phyloP scores from a whole-genome alignment of 2,888 invertebrate genomes.

The Emesis furor region DNA sequence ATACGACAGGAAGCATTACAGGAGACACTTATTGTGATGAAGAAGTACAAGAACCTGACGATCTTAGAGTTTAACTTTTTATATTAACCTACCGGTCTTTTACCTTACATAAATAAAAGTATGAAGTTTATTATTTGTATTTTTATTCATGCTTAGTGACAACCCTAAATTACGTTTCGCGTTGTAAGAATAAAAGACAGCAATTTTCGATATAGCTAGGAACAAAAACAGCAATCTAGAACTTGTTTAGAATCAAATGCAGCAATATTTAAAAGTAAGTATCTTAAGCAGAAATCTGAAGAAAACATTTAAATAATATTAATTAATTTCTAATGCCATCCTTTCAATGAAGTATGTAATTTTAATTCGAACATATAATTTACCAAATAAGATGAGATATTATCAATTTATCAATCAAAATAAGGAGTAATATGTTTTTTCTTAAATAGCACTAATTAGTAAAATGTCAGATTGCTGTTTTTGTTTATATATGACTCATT shows the following conservation, averaged over 20 bases:
- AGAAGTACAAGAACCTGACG: constrained; percentile 41
- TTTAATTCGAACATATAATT: constrained; percentile 36
- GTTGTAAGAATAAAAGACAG: constrained; percentile 42
- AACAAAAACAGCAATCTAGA: constrained; percentile 13
- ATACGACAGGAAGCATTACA: constrained; percentile 32
- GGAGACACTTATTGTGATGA: constrained; percentile 47
- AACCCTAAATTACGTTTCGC: constrained; percentile 30
- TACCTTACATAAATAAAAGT: too few species aligned
- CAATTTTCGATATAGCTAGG: constrained; percentile 43
- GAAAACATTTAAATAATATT: too few species aligned
- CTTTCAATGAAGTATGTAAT: constrained; percentile 39
- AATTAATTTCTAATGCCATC: background rate
- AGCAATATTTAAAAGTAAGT: too few species aligned
- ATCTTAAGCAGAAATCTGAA: too few species aligned
- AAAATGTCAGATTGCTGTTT: background rate
- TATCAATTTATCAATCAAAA: constrained; percentile 31
- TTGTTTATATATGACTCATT: too few species aligned
- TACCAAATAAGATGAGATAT: constrained; percentile 28
- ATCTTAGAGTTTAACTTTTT: background rate
- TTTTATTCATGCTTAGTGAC: constrained; percentile 34
- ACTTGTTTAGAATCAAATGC: too few species aligned
- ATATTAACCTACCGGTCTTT: too few species aligned
- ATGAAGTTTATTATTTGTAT: background rate
- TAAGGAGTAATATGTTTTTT: constrained; percentile 21
- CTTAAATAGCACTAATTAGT: constrained; percentile 29